Conservation (phyloP, 1,140 invertebrate genomes). For the Drepana arcuata region DNA sequence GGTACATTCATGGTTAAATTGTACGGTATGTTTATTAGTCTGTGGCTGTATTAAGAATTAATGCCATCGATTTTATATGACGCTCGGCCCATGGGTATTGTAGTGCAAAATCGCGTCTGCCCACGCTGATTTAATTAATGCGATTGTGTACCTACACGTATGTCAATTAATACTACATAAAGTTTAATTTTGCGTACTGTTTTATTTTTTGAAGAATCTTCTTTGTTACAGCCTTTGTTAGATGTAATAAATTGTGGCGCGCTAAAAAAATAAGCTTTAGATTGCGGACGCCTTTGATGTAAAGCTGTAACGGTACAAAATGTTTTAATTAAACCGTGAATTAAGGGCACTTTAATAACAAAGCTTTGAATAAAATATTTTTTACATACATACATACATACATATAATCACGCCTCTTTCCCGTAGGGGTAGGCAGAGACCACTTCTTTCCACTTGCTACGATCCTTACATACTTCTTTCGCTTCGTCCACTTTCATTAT, state of each 20-base stretch:
- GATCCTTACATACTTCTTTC: too few relatives aligned
- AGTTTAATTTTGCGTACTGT: conserved; percentile 24
- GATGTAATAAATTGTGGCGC: background rate
- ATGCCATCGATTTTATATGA: conserved; percentile 22
- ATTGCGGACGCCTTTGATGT: background rate
- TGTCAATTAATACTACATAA: conserved; percentile 43
- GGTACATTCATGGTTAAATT: background rate
- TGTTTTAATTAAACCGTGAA: background rate
- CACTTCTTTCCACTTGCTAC: too few relatives aligned
- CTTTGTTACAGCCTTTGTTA: conserved; percentile 9
- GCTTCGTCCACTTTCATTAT: too few relatives aligned
- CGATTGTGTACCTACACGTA: conserved; percentile 34
- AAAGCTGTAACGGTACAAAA: background rate
- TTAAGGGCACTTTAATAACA: background rate
- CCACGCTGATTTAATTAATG: conserved; percentile 45
- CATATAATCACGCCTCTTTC: too few relatives aligned
- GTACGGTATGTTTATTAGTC: conserved; percentile 6
- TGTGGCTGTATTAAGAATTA: conserved; percentile 27
- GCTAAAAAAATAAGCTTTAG: background rate
- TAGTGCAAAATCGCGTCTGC: conserved; percentile 20
- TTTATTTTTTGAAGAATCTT: conserved; percentile 13
- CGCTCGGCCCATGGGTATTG: conserved; percentile 6
- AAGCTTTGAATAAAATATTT: too few relatives aligned
- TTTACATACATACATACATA: too few relatives aligned
- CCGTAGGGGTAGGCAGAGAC: too few relatives aligned